Conservation (phyloP, 2,113 vertebrate species). For the Colinus virginianus region DNA sequence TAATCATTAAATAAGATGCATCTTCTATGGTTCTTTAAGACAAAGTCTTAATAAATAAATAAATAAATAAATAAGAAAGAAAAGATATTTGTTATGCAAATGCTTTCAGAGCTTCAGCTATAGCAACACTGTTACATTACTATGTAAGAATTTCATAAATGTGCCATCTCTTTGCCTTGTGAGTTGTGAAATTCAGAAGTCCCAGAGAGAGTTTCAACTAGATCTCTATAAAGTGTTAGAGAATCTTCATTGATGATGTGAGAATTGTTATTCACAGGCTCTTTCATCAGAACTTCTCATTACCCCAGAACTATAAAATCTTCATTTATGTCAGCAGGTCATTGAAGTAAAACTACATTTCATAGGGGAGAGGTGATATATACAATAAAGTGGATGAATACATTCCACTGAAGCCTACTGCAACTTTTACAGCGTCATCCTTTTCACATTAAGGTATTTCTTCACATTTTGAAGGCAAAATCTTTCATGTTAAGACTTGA, state of each 20-base stretch:
- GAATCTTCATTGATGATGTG: constrained; percentile 7
- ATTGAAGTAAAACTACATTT: not conserved
- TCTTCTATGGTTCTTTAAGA: not conserved
- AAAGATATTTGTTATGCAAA: not conserved
- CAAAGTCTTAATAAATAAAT: not conserved
- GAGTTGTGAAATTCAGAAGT: not conserved
- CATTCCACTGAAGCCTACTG: not conserved
- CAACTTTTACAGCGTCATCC: not conserved
- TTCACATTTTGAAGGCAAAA: not conserved
- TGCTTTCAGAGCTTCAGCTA: not conserved
- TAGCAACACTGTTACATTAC: not conserved
- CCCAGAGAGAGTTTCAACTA: not conserved
- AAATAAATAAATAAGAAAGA: not conserved
- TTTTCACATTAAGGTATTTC: not conserved
- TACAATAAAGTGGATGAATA: not conserved
- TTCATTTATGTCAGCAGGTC: not conserved
- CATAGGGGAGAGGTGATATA: not conserved
- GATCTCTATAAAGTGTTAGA: not conserved
- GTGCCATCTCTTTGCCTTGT: not conserved
- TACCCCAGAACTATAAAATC: constrained; percentile 14
- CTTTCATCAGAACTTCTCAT: not conserved
- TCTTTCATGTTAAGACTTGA: not conserved
- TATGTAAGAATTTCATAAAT: not conserved
- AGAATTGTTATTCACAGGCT: not conserved
- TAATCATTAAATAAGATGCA: not conserved